Evolutionary conservation across 1,140 invertebrate species (phyloP), one percentile per base, ranked within the genome.

Genomic region (Aphelenchoides fujianensis): DNA sequence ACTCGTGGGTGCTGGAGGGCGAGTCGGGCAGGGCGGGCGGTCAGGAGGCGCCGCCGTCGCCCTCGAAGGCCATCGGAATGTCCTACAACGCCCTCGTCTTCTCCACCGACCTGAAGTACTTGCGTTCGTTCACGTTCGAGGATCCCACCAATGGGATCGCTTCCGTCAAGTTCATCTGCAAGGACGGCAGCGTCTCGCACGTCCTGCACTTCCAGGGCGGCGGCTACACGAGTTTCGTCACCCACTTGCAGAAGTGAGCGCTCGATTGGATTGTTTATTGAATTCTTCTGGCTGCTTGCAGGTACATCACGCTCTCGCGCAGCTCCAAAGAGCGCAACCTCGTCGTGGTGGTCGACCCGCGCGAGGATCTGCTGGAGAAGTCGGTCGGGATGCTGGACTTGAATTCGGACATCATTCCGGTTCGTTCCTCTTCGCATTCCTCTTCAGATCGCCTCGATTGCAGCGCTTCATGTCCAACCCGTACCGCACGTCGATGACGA

Each of bases 1-100:
- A 75, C 23, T 77, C 70, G 37, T 78, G 76, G 76, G 76, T 79
- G n/a, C 75, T 78, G 57, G 78, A 79, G 63, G 78, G 74, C 2
- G 73, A 73, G 23, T 5, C 19, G 35, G 53, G 35, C 12, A n/a
- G n/a, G n/a, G n/a, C n/a, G n/a, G n/a, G n/a, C n/a, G n/a, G n/a
- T n/a, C n/a, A n/a, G n/a, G n/a, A n/a, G n/a, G n/a, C n/a, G n/a
- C n/a, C n/a, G n/a, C n/a, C n/a, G n/a, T n/a, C n/a, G n/a, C n/a
- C n/a, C n/a, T n/a, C n/a, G n/a, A 36, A 35, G 27, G 30, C 72
- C 28, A 12, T 31, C 30, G 9, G 28, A 68, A 70, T 78, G 19
- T 35, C 12, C 34, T 28, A 77, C 36, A 74, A 73, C 54, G 35
- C 48, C 36, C 19, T 66, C 31, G 41, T 19, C n/a, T 71, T 78